Conservation (phyloP, 2,797 vertebrate genomes). For the Microcaecilia unicolor region DNA sequence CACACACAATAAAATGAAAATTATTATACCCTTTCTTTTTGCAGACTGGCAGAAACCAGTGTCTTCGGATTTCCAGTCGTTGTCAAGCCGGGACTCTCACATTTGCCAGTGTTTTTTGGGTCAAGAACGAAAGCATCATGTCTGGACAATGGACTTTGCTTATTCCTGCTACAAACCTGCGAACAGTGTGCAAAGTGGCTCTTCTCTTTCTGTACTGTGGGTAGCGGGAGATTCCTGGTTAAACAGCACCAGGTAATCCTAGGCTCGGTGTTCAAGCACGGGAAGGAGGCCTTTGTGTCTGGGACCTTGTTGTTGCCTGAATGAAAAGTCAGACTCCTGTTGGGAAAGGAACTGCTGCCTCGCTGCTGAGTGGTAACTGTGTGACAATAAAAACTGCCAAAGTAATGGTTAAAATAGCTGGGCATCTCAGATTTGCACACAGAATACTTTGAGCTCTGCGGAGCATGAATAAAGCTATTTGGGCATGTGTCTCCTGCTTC, state of each 20-base stretch:
- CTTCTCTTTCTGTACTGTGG: constrained; percentile 34
- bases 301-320: neutral
- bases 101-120: constrained; percentile 18
- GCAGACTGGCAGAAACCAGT: constrained; percentile 16
- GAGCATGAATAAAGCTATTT: neutral
- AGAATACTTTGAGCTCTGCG: neutral
- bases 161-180: neutral
- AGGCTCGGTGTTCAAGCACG: constrained; percentile 43
- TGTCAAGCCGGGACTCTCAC: constrained; percentile 1
- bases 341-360: neutral
- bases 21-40: constrained; percentile 36
- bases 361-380: constrained; percentile 2
- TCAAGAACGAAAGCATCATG: constrained; percentile 10
- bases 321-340: neutral
- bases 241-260: constrained; percentile 57
- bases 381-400: constrained; percentile 13
- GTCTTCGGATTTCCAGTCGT: constrained; percentile 1
- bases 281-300: constrained; percentile 31
- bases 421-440: neutral
- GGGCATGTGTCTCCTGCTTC: neutral
- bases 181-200: constrained; percentile 20
- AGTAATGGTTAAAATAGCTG: constrained; percentile 1
- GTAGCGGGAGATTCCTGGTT: constrained; percentile 43
- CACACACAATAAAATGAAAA: too few relatives aligned
- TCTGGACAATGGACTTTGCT: neutral